Base-by-base conservation (phyloP, 2,113 vertebrate genomes). In the Steatornis caripensis region DNA sequence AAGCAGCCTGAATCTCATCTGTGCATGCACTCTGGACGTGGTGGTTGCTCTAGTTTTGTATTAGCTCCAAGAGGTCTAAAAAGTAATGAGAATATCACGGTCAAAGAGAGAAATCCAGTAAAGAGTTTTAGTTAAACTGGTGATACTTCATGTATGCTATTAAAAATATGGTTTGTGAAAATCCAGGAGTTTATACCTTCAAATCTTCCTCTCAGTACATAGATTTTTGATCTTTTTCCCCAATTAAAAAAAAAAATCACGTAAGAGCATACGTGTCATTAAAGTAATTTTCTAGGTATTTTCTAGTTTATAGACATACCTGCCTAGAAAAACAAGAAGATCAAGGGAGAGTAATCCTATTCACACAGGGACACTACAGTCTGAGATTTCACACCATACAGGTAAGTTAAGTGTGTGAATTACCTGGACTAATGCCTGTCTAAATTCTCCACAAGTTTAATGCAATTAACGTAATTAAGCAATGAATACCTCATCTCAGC, bases 151-250 rank as follows among this genome's bases (percentile, higher is more conserved):
- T 11, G 7, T 53, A 51, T 18, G 27, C 19, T 51, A 45, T 24
- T 27, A 74, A 86, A 61, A 61, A 49, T 8, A 41, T 0, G 8
- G 18, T 45, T 84, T 84, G 55, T 77, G n/a, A 94, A 90, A 94
- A 90, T 34, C 34, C 23, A 5, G 12, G 1, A 48, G 10, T 54
- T 51, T 58, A 21, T 37, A 66, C 5, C 13, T 77, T 71, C 12
- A 65, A n/a, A 61, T 57, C 9, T 51, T 54, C 23, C 32, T 62
- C 36, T 76, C 17, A 71, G 27, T 30, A 10, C 4, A 6, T 18
- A 3, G 68, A 3, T 3, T 36, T 72, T 39, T 27, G 9, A 36
- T 2, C 2, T 3, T 12, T 65, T 10, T 2, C 2, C 32, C 22
- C 12, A 46, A 17, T 41, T 34, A 6, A 39, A 45, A 45, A 23